A percentile compares a stretch with the other conserved stretches of the same genome.
Evolutionary conservation across 2,113 vertebrate genomes (phyloP).

Genomic region (Galemys pyrenaicus): DNA sequence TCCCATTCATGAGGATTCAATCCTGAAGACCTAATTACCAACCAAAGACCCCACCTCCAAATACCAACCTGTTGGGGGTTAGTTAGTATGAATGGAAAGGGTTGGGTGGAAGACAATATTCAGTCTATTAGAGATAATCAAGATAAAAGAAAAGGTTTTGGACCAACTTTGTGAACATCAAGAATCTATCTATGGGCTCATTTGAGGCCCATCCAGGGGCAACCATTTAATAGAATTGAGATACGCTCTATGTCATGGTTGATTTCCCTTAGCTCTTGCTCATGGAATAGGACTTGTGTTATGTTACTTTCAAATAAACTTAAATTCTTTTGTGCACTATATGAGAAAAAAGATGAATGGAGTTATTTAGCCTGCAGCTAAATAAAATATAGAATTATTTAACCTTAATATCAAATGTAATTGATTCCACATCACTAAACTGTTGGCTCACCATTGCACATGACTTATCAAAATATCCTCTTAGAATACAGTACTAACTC

Average conservation of each 20-base stretch:
- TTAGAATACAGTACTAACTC: not conserved
- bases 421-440: not conserved
- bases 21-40: not conserved
- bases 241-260: not conserved
- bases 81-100: not conserved
- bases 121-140: not conserved
- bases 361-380: not conserved
- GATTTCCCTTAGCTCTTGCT: not conserved
- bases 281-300: not conserved
- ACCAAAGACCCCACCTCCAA: not conserved
- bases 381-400: not conserved
- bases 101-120: not conserved
- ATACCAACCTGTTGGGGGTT: not conserved
- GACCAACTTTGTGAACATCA: not conserved
- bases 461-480: not conserved
- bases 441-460: not conserved
- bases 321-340: not conserved
- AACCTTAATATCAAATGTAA: not conserved
- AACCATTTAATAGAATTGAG: not conserved
- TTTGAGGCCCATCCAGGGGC: not conserved
- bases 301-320: not conserved
- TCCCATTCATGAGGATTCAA: not conserved
- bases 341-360: not conserved
- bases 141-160: not conserved
- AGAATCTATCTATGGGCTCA: rapidly evolving